Evolutionary conservation across 2,797 vertebrate species (phyloP).

Genomic region (Knipowitschia caucasica): DNA sequence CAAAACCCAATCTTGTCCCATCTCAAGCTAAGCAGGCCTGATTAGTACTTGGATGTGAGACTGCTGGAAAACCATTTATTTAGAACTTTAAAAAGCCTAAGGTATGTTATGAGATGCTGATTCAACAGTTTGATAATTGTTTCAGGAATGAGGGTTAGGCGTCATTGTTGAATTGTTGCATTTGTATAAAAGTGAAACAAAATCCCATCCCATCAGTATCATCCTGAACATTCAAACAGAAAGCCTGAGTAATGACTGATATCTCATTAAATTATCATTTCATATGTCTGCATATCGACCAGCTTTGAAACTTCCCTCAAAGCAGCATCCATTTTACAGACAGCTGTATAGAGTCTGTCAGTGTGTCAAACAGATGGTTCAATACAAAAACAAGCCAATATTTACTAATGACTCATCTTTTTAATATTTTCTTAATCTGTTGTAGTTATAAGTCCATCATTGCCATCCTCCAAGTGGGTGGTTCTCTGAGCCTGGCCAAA

Average conservation of each 20-base stretch:
- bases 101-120: no score
- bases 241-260: background rate
- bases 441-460: constrained; percentile 21
- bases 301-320: background rate
- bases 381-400: constrained; percentile 14
- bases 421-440: constrained; percentile 14
- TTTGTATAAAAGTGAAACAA: background rate
- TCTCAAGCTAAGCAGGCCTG: no score
- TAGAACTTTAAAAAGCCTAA: no score
- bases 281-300: background rate
- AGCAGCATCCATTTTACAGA: constrained; percentile 2
- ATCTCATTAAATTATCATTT: background rate
- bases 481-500: constrained; percentile 7
- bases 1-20: no score
- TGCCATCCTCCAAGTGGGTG: constrained; percentile 3
- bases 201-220: background rate
- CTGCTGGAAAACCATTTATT: no score
- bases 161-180: no score
- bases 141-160: no score
- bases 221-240: no score
- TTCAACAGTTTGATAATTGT: no score
- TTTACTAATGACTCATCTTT: constrained; percentile 17
- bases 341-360: constrained; percentile 7
- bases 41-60: no score
- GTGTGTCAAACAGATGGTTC: constrained; percentile 33